Evolutionary conservation across 2,797 vertebrate species (phyloP), one percentile per base, ranked within the genome.

Genomic region (Adrianichthys oophorus): DNA sequence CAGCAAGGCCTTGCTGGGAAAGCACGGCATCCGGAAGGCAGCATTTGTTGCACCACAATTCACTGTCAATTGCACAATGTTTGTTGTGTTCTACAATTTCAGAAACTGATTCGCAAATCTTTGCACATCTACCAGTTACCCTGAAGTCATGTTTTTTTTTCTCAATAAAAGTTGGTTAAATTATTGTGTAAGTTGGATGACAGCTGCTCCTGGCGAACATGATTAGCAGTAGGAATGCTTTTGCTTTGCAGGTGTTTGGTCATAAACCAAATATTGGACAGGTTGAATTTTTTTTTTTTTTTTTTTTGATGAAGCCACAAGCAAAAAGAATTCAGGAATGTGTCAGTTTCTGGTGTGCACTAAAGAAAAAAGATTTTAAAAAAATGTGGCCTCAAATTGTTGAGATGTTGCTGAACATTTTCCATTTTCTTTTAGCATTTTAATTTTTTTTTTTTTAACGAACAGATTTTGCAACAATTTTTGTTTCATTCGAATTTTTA

Each of bases 401-500:
- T 45, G 17, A 46, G 13, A 49, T 55, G 18, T 58, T 59, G 48
- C 10, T 23, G 21, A 41, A 29, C 4, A 4, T 15, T 26, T 7
- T 26, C 26, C 5, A 6, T 26, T 26, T 26, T 26, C 6, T 26
- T 26, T 26, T 5, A 5, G 24, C 24, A 5, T 26, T 26, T 26
- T 26, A 7, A 26, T 21, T 21, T 21, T 21, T 19, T 21, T 21
- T 21, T 21, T 21, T 21, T 3, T 1, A 19, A 21, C 19, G 19
- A 55, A 26, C 50, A 37, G 15, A n/a, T 37, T 54, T 37, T 43
- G 16, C 44, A 55, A 52, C 45, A 16, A 59, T 45, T 70, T 52
- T 37, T 42, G 67, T 69, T 52, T 80, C 62, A 48, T 78, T 32
- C 17, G 67, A 79, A 64, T 74, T 57, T 56, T 76, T 74, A 85